phyloP scores from a whole-genome alignment of 2,797 vertebrate species.

The Parambassis ranga region DNA sequence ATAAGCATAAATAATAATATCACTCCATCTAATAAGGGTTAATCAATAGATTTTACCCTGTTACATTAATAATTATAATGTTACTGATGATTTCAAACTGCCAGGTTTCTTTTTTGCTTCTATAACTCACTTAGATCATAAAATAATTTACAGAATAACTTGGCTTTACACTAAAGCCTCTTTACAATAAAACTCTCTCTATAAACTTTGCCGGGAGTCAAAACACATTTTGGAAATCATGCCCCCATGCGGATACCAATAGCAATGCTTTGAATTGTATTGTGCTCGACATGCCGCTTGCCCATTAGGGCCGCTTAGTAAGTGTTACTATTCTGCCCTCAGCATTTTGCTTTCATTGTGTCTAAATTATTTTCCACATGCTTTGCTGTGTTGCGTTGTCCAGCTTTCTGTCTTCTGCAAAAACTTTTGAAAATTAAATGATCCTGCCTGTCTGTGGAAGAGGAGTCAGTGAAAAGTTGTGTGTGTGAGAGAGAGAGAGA shows the following conservation, averaged over 20 bases:
- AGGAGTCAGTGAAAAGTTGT: constrained; percentile 39
- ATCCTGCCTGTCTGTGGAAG: not conserved
- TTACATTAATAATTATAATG: too few species aligned
- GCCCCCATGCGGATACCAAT: constrained; percentile 64
- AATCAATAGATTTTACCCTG: too few species aligned
- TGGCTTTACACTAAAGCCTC: not conserved
- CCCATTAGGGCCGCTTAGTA: not conserved
- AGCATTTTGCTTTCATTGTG: too few species aligned
- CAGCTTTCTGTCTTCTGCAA: not conserved
- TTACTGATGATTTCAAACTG: too few species aligned
- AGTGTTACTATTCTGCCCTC: too few species aligned
- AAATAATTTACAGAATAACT: not conserved
- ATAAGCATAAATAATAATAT: too few species aligned
- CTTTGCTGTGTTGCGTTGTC: not conserved
- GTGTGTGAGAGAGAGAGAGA: constrained; percentile 1
- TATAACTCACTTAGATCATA: not conserved
- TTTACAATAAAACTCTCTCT: not conserved
- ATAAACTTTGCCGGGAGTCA: accelerated
- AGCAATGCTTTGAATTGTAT: constrained; percentile 15
- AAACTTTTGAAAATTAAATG: not conserved
- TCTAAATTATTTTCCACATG: too few species aligned
- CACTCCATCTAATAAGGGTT: too few species aligned
- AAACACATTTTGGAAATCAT: constrained; percentile 46
- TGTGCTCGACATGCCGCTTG: not conserved
- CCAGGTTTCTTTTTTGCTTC: not conserved